Base-by-base conservation (phyloP, 2,888 invertebrate species). In the Pelosia muscerda region DNA sequence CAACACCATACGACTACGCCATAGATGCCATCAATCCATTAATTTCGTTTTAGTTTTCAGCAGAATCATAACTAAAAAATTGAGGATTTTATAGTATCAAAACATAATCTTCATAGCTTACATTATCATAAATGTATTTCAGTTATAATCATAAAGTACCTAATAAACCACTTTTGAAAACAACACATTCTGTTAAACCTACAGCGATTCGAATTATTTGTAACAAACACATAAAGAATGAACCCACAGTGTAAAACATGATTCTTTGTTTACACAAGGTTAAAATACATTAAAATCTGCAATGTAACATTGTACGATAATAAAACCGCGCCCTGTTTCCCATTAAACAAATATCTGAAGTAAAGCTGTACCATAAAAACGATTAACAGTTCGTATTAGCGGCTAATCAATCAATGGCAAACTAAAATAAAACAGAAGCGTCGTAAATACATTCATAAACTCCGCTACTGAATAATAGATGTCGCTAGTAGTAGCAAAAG, bases 391-490 rank as follows among this genome's bases (percentile, higher is more conserved):
- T 73, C 68, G 54, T 68, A 78, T 73, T 74, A 73, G 73, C 66
- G 26, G 59, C 56, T 62, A 72, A 82, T 79, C 77, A 81, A 81
- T 82, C 78, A 79, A 75, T 75, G 68, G 31, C 31, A 61, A 76
- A 69, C 71, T 73, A 73, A 81, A 78, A 78, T 76, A 80, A 82
- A 80, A 71, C 75, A 72, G 71, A 75, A 69, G 68, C 70, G 69
- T 74, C 65, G 66, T 79, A 74, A 81, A 82, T 68, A 70, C 25
- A 54, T 58, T 66, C 74, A 73, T 81, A 81, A 77, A 73, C 70
- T 77, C 68, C 61, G 65, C 70, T 69, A 77, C 71, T 75, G 69
- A 65, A 75, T 77, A 81, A 84, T 80, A 87, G 87, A 87, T 86
- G 87, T 84, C 86, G 85, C 73, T 82, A 72, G 66, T 63, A 68